Conservation (phyloP, 2,797 vertebrate species). For the Rallus crepitans region DNA sequence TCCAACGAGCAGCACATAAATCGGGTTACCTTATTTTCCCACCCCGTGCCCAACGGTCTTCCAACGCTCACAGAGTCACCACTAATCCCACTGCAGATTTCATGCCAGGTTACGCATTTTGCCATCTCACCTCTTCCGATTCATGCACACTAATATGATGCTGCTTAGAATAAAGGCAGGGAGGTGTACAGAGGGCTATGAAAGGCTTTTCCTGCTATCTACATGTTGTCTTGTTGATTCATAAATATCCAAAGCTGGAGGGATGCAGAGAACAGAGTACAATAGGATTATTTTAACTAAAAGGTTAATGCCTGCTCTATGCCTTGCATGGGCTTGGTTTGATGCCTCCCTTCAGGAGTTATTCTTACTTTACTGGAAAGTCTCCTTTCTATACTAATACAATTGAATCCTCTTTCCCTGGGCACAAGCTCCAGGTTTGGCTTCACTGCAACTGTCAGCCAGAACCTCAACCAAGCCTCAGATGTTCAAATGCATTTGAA, state of each 20-base stretch:
- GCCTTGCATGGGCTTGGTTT: background rate
- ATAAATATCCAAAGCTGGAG: background rate
- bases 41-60: background rate
- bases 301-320: too few relatives aligned
- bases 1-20: background rate
- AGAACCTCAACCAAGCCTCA: background rate
- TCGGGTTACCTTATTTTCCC: background rate
- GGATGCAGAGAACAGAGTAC: background rate
- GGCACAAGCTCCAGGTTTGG: background rate
- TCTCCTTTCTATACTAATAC: fast-evolving
- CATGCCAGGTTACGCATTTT: background rate
- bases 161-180: background rate
- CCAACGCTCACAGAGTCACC: background rate
- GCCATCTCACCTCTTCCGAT: background rate
- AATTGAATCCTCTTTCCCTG: background rate
- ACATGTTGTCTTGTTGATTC: background rate
- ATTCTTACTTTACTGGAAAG: background rate
- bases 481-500: background rate
- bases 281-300: fast-evolving
- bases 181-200: background rate
- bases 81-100: background rate
- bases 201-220: background rate
- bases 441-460: background rate
- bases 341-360: background rate
- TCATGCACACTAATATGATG: background rate